Base-by-base conservation (phyloP, 2,113 vertebrate genomes). In the Lethenteron reissneri region DNA sequence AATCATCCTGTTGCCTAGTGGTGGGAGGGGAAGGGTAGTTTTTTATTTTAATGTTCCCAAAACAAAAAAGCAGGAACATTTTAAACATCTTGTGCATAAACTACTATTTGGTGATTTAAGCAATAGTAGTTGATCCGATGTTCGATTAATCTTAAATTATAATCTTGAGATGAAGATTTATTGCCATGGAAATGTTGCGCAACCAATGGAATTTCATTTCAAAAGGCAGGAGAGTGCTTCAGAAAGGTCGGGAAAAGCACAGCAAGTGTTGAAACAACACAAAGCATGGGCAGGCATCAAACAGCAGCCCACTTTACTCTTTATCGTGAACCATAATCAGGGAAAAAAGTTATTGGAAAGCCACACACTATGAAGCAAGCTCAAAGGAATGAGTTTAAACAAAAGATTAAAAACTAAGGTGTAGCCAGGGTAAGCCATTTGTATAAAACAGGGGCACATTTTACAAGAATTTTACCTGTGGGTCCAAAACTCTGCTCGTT, bases 401-500 rank as follows among this genome's bases (percentile, higher is more conserved):
- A 75, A 72, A 75, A 57, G 74, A 41, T 72, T 73, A 78, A 74
- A 74, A 73, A 75, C 80, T 74, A 72, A 73, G 76, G 76, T 74
- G 73, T 76, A 17, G 13, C 56, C 75, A 80, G 75, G 75, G 77
- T 73, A 72, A 73, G 74, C 73, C 9, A 72, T 77, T 75, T 79
- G 76, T 72, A 74, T 80, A 79, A 77, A 75, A 75, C 79, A 78
- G 76, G 79, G 75, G 78, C 78, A 75, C 75, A 64, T 78, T 79
- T 77, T 80, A 80, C 78, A 82, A 83, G 81, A 79, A 77, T 74
- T 80, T 85, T 84, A 86, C 86, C 86, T 82, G 84, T 79, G 70
- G 68, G 68, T 79, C 82, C 81, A 88, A 80, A 83, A 85, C 86
- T 83, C 85, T 85, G 86, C 83, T 85, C 87, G 85, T 87, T 87